A percentile compares a stretch with the other conserved stretches of the same genome.
Evolutionary conservation across 2,888 invertebrate species (phyloP).

Genomic region (Nomada flava): DNA sequence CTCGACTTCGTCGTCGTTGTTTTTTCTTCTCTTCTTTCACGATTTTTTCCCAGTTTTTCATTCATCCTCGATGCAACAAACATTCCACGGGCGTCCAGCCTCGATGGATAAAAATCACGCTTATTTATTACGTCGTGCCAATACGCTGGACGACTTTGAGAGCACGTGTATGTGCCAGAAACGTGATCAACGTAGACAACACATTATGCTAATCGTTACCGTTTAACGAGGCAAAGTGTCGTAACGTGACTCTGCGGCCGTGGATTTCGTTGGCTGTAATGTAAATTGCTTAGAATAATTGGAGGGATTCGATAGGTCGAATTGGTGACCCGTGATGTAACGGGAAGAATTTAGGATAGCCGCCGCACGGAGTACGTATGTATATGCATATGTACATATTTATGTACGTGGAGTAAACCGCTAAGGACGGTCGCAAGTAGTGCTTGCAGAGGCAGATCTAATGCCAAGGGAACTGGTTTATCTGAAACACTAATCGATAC

Average conservation of each 20-base stretch:
- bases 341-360: constrained; percentile 32
- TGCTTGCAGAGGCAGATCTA: constrained; percentile 1
- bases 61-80: background rate
- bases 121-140: constrained; percentile 18
- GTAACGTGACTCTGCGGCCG: constrained; percentile 1
- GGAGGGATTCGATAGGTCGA: constrained; percentile 12
- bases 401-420: too few relatives aligned
- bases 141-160: background rate
- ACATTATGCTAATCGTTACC: constrained; percentile 39
- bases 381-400: too few relatives aligned
- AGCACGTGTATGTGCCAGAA: too few relatives aligned
- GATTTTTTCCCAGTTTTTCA: background rate
- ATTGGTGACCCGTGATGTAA: constrained; percentile 37
- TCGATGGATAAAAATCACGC: constrained; percentile 28
- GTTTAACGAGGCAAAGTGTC: constrained; percentile 33
- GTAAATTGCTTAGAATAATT: constrained; percentile 22
- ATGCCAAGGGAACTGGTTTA: constrained; percentile 29
- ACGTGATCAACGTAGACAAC: background rate
- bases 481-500: constrained; percentile 8
- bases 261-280: constrained; percentile 9
- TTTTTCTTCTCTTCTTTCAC: background rate
- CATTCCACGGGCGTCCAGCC: background rate
- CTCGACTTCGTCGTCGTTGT: background rate
- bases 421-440: background rate
- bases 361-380: background rate